A percentile compares a stretch with the other conserved stretches of the same genome.
Evolutionary conservation across 1,140 invertebrate species (phyloP).

Genomic region (Chymomyza costata): DNA sequence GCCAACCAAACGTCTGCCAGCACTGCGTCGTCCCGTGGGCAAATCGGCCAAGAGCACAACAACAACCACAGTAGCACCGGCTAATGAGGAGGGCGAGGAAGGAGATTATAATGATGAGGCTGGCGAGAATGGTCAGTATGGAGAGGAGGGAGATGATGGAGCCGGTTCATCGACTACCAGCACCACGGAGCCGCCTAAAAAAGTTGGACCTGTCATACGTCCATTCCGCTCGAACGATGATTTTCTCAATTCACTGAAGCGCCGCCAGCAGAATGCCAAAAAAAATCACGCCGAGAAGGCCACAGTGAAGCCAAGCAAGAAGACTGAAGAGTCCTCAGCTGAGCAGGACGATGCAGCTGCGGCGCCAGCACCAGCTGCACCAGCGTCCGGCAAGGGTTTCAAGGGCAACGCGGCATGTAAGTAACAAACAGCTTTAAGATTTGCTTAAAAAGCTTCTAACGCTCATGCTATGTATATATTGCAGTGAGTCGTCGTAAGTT

Average conservation of each 20-base stretch:
- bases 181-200: constrained; percentile 81
- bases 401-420: constrained; percentile 64
- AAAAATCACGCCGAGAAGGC: constrained; percentile 74
- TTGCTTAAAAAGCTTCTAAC: no score
- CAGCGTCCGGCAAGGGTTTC: constrained; percentile 59
- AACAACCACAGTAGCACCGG: constrained; percentile 60
- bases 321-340: constrained; percentile 25
- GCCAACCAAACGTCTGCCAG: constrained; percentile 58
- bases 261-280: constrained; percentile 77
- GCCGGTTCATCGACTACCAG: constrained; percentile 79
- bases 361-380: constrained; percentile 30
- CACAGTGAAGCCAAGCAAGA: constrained; percentile 63
- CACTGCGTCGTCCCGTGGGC: constrained; percentile 60
- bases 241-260: constrained; percentile 82
- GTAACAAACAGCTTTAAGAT: no score
- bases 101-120: constrained; percentile 68
- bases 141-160: constrained; percentile 67
- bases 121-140: constrained; percentile 74
- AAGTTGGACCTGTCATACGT: constrained; percentile 80
- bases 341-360: constrained; percentile 52
- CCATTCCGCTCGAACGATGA: constrained; percentile 85
- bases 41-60: constrained; percentile 58
- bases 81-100: constrained; percentile 35
- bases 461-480: not conserved
- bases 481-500: constrained; percentile 64